Conservation (phyloP, 2,797 vertebrate genomes). For the Vipera ursinii region DNA sequence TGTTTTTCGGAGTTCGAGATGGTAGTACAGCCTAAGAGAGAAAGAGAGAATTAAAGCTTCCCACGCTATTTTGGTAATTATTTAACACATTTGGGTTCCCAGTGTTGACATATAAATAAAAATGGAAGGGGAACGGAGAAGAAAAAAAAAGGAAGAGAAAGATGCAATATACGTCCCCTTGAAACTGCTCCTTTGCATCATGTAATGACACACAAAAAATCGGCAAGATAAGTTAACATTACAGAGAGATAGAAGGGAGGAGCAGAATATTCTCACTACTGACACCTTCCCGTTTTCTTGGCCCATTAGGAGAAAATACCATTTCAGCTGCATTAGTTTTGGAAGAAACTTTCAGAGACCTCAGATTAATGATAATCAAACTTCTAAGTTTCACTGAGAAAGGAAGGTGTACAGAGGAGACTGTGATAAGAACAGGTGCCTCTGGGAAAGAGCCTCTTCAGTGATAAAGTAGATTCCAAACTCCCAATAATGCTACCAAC, state of each 20-base stretch:
- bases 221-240: conserved; percentile 1
- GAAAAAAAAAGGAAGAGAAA: background rate
- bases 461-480: background rate
- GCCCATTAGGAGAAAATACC: background rate
- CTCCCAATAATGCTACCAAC: background rate
- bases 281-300: background rate
- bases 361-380: background rate
- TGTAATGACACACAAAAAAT: background rate
- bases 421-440: background rate
- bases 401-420: conserved; percentile 2
- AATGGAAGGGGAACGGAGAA: background rate
- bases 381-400: conserved; percentile 9
- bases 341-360: conserved; percentile 23
- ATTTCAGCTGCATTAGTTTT: conserved; percentile 11
- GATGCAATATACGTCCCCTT: background rate
- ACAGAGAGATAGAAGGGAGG: background rate
- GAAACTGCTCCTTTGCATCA: background rate
- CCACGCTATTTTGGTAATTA: background rate
- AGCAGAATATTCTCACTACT: background rate
- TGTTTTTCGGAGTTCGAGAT: conserved; percentile 80
- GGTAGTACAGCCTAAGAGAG: conserved; percentile 80
- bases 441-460: background rate
- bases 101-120: background rate
- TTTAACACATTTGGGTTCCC: background rate
- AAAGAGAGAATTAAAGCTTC: background rate